A percentile compares a stretch with the other conserved stretches of the same genome.
phyloP scores from a whole-genome alignment of 2,113 vertebrate genomes.

The Chamaetylas fuelleborni region DNA sequence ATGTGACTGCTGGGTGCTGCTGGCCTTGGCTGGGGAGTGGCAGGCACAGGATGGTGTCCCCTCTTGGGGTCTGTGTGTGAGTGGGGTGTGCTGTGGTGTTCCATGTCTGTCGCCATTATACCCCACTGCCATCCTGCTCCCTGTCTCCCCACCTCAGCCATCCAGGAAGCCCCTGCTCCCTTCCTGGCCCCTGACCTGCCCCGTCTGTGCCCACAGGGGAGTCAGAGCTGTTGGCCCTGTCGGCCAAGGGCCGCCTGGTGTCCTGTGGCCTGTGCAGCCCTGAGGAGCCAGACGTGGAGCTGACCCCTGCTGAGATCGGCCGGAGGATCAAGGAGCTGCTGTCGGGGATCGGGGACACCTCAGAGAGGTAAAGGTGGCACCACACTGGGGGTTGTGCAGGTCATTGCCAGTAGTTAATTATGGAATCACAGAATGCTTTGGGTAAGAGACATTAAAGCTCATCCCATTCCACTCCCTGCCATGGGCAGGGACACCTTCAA shows the following conservation, averaged over 20 bases:
- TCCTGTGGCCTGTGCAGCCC: slow-evolving; percentile 69
- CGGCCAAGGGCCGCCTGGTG: slow-evolving; percentile 83
- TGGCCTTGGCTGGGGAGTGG: background rate
- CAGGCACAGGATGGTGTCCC: background rate
- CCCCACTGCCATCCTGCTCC: background rate
- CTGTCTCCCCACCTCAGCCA: background rate
- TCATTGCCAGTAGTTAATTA: background rate
- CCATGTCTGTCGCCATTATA: background rate
- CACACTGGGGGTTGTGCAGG: background rate
- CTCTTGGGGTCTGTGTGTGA: background rate
- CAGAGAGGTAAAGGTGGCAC: slow-evolving; percentile 79
- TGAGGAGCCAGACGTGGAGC: background rate
- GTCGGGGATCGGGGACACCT: slow-evolving; percentile 83
- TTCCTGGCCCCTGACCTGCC: background rate
- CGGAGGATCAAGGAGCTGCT: slow-evolving; percentile 83
- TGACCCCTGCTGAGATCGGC: slow-evolving; percentile 58
- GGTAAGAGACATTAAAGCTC: background rate
- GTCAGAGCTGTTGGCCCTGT: slow-evolving; percentile 79
- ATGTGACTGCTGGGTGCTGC: background rate
- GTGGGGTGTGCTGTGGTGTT: background rate
- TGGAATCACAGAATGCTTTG: background rate
- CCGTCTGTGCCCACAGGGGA: slow-evolving; percentile 54
- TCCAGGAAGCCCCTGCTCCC: background rate
- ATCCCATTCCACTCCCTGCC: background rate
- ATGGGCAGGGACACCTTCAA: background rate